These are phyloP conservation scores for Apeira syringaria DNA, from an alignment of 2,888 invertebrate species.

Conservation along the genomic window DNA sequence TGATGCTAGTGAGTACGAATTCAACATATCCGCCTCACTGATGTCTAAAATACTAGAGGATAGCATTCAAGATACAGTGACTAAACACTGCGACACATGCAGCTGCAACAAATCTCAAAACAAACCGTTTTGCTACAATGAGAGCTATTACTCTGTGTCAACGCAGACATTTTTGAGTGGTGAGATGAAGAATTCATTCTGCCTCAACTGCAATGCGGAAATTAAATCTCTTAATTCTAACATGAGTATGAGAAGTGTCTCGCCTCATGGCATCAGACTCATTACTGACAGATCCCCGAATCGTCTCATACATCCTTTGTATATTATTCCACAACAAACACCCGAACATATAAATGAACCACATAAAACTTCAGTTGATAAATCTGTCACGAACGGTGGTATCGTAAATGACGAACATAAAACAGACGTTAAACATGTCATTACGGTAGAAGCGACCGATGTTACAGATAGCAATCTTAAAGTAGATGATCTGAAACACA, in stretches of 20 bases:
- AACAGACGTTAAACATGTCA: slow-evolving; percentile 38
- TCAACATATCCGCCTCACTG: slow-evolving; percentile 92
- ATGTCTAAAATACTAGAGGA: slow-evolving; percentile 97
- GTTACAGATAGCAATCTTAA: slow-evolving; percentile 38
- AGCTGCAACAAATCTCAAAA: slow-evolving; percentile 85
- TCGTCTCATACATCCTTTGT: slow-evolving; percentile 54
- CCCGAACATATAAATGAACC: slow-evolving; percentile 41
- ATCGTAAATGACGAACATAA: slow-evolving; percentile 45
- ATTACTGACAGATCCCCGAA: slow-evolving; percentile 57
- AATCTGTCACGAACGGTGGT: slow-evolving; percentile 9
- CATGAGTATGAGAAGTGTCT: slow-evolving; percentile 65
- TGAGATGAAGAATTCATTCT: slow-evolving; percentile 78
- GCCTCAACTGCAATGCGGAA: slow-evolving; percentile 86
- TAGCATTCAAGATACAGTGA: slow-evolving; percentile 90
- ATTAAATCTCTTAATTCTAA: slow-evolving; percentile 68
- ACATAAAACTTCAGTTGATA: slow-evolving; percentile 9
- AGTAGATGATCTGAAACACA: slow-evolving; percentile 51
- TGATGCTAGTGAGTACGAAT: slow-evolving; percentile 85
- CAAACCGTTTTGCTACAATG: slow-evolving; percentile 80
- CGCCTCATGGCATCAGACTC: slow-evolving; percentile 62
- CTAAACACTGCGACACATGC: slow-evolving; percentile 93
- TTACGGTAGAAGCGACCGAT: slow-evolving; percentile 18
- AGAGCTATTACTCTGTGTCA: slow-evolving; percentile 83
- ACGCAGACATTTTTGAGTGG: slow-evolving; percentile 84
- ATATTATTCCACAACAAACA: slow-evolving; percentile 56